Conservation (phyloP, 2,113 vertebrate genomes). For the Narcine bancroftii region DNA sequence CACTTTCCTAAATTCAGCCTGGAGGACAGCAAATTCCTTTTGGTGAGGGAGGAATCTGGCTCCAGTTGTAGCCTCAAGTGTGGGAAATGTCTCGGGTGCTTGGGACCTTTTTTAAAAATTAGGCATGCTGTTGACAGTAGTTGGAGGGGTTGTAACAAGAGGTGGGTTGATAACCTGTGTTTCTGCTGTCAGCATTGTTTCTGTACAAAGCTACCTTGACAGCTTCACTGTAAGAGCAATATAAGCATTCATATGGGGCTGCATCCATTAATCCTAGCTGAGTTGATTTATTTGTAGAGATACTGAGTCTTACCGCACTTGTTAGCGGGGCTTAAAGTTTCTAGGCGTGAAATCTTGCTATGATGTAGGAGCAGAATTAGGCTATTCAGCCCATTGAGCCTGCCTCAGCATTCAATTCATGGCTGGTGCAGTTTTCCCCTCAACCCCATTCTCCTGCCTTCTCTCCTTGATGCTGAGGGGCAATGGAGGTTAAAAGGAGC, state of each 20-base stretch:
- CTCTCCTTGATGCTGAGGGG: too few species aligned
- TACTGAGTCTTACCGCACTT: neutral
- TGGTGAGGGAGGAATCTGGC: neutral
- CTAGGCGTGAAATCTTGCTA: neutral
- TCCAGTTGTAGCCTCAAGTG: neutral
- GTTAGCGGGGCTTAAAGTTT: neutral
- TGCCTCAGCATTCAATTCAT: too few species aligned
- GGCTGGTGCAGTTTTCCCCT: too few species aligned
- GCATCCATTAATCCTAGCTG: neutral
- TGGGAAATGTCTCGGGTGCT: neutral
- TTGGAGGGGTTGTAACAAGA: neutral
- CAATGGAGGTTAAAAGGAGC: neutral
- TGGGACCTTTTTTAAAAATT: neutral
- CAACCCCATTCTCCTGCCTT: too few species aligned
- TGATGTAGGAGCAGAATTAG: too few species aligned
- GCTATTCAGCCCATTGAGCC: too few species aligned
- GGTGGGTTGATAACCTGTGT: neutral
- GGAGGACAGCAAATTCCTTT: neutral
- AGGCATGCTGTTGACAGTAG: neutral
- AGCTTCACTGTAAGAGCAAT: neutral
- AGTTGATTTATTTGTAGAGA: neutral
- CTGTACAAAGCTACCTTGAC: constrained; percentile 4
- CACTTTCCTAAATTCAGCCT: neutral
- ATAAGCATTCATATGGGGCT: neutral
- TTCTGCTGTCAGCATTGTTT: neutral